Evolutionary conservation across 2,113 vertebrate species (phyloP).

Genomic region (Xiphophorus hellerii): DNA sequence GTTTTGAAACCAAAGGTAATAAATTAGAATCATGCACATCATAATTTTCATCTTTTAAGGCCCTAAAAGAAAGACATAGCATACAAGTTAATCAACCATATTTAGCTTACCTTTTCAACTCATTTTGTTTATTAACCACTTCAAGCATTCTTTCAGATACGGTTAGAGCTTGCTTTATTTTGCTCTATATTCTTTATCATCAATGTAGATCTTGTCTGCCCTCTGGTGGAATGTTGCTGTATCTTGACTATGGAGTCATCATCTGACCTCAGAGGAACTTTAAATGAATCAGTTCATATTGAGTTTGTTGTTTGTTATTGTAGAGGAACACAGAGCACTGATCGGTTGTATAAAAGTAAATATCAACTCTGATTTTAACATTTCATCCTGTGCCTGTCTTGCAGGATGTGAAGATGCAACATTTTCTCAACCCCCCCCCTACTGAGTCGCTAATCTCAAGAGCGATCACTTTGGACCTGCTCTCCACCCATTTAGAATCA

Average conservation of each 20-base stretch:
- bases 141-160: background rate
- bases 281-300: background rate
- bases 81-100: no score
- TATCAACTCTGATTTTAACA: background rate
- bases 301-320: background rate
- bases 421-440: conserved; percentile 24
- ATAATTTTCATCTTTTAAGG: background rate
- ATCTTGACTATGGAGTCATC: background rate
- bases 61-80: background rate
- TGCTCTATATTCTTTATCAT: background rate
- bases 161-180: background rate
- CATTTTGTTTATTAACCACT: background rate
- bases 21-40: background rate
- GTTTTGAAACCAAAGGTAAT: no score
- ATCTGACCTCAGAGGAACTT: background rate
- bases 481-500: conserved; percentile 1
- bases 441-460: conserved; percentile 25
- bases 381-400: conserved; percentile 13
- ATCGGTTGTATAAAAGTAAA: background rate
- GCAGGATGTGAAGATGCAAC: conserved; percentile 71
- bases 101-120: background rate
- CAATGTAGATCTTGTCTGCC: conserved; percentile 15
- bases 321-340: background rate
- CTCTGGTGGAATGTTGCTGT: conserved; percentile 42
- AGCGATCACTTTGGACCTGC: conserved; percentile 23